Conservation (phyloP, 2,888 invertebrate genomes). For the Byasa hedistus region DNA sequence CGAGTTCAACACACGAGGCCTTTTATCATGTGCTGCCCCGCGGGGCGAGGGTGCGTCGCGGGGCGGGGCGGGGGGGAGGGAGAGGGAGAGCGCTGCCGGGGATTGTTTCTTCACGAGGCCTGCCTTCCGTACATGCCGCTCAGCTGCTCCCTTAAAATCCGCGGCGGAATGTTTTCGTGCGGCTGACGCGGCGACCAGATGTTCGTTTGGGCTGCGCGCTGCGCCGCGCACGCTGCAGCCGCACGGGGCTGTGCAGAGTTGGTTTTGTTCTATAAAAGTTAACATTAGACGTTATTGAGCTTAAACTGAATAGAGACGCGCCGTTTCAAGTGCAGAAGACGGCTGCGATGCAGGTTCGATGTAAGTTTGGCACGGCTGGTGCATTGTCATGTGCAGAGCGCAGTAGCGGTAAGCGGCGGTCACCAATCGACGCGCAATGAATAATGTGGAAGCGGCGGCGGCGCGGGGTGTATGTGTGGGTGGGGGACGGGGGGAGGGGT, state of each 20-base stretch:
- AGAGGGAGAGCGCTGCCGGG: slow-evolving; percentile 58
- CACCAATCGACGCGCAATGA: slow-evolving; percentile 51
- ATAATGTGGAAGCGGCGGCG: slow-evolving; percentile 55
- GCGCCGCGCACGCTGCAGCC: no score
- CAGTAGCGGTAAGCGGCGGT: slow-evolving; percentile 3
- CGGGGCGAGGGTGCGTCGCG: slow-evolving; percentile 43
- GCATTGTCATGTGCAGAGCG: no score
- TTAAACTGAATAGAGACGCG: no score
- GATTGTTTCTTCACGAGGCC: slow-evolving; percentile 79
- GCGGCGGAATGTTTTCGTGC: slow-evolving; percentile 43
- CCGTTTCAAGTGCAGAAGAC: no score
- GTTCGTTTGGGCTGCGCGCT: slow-evolving; percentile 70
- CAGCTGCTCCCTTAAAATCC: slow-evolving; percentile 31
- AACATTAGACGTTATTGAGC: no score
- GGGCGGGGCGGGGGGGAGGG: slow-evolving; percentile 20
- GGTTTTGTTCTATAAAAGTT: slow-evolving; percentile 8
- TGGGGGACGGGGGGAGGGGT: no score
- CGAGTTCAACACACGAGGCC: slow-evolving; percentile 57
- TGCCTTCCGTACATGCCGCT: slow-evolving; percentile 44
- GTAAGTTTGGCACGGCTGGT: no score
- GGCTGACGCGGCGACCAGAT: slow-evolving; percentile 57
- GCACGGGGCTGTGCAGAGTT: neutral
- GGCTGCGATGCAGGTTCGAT: no score
- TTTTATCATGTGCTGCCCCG: slow-evolving; percentile 72
- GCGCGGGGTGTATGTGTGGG: no score